A percentile compares a stretch with the other conserved stretches of the same genome.
phyloP scores from a whole-genome alignment of 2,113 vertebrate species.

The Tetrao urogallus region DNA sequence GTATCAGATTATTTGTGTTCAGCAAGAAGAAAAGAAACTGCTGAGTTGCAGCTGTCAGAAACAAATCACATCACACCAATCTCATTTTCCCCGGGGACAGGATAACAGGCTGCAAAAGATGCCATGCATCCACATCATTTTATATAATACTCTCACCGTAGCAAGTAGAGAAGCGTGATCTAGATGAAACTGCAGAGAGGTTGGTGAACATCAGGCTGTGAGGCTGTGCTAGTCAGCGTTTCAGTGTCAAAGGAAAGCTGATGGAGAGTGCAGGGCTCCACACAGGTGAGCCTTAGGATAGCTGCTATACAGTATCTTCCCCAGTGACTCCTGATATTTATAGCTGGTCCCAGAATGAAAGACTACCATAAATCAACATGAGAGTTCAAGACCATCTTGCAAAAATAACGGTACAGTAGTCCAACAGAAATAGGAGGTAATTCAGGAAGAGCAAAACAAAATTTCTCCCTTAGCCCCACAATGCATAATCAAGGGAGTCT shows the following conservation, averaged over 20 bases:
- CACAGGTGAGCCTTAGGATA: neutral
- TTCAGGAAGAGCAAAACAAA: neutral
- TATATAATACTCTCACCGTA: neutral
- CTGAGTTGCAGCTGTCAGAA: neutral
- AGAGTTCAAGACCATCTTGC: neutral
- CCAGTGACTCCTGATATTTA: neutral
- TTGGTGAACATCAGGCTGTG: neutral
- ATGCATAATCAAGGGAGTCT: neutral
- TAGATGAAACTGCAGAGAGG: neutral
- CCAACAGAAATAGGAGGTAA: neutral
- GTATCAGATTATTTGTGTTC: neutral
- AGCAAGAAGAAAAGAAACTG: neutral
- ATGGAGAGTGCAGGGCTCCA: neutral
- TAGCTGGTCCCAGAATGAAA: neutral
- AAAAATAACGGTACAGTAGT: neutral
- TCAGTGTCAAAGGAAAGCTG: neutral
- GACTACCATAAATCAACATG: neutral
- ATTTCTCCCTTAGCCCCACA: neutral
- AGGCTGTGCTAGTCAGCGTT: neutral
- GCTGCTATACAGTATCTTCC: neutral
- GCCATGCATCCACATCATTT: neutral
- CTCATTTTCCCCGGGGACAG: neutral
- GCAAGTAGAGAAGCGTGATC: neutral
- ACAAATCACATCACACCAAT: neutral
- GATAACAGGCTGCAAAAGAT: neutral